Conservation (phyloP, 2,113 vertebrate genomes). For the Sprattus sprattus region DNA sequence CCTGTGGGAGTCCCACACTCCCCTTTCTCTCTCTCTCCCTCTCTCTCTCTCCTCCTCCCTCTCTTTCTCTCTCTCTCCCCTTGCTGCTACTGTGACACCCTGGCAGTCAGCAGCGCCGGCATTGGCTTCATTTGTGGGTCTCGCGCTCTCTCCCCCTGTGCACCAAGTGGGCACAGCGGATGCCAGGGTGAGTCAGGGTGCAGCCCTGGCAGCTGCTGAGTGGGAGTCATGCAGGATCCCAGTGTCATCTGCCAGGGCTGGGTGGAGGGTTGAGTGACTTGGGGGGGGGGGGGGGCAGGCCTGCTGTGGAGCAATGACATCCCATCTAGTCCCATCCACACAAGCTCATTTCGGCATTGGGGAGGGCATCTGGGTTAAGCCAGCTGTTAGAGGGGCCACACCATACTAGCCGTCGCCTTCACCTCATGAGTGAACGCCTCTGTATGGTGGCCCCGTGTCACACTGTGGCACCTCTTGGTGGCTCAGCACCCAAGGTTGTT, state of each 20-base stretch:
- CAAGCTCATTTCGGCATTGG: background rate
- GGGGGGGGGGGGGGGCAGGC: slow-evolving; percentile 5
- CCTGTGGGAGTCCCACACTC: slow-evolving; percentile 40
- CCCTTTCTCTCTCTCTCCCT: slow-evolving; percentile 45
- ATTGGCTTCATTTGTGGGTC: background rate
- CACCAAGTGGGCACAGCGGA: slow-evolving; percentile 23
- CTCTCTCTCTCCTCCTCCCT: slow-evolving; percentile 61
- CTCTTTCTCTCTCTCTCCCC: background rate
- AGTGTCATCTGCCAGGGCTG: slow-evolving; percentile 45
- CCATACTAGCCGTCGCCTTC: background rate
- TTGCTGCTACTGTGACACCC: background rate
- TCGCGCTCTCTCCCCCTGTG: background rate
- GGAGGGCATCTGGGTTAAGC: background rate
- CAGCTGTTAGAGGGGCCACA: background rate
- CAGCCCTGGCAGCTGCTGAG: slow-evolving; percentile 44
- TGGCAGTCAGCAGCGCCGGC: background rate
- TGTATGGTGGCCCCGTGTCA: background rate
- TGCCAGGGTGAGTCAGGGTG: slow-evolving; percentile 44
- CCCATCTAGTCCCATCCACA: slow-evolving; percentile 26
- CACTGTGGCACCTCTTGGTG: background rate
- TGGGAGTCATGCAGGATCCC: slow-evolving; percentile 26
- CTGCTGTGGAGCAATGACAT: slow-evolving; percentile 30
- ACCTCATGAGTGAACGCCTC: background rate
- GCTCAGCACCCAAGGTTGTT: background rate
- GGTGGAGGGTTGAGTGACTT: background rate